phyloP scores from a whole-genome alignment of 2,888 invertebrate genomes.

The Mesorhabditis belari region DNA sequence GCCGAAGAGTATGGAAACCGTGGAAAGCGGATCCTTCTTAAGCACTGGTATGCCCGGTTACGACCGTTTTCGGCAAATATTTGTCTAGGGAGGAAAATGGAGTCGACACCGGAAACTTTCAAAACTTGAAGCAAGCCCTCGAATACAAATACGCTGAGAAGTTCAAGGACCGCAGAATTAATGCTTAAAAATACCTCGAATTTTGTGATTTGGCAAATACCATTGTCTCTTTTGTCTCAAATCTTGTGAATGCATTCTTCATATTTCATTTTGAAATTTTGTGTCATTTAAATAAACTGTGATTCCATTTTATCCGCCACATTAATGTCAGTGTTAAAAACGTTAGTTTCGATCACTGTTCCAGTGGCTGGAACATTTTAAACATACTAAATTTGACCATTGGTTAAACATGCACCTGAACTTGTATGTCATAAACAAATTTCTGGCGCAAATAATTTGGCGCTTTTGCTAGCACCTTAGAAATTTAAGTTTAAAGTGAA shows the following conservation, averaged over 20 bases:
- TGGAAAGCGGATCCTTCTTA: too few relatives aligned
- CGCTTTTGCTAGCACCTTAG: neutral
- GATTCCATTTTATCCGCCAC: too few relatives aligned
- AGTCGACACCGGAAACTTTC: neutral
- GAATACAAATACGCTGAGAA: neutral
- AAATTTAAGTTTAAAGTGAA: neutral
- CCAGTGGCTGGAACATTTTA: too few relatives aligned
- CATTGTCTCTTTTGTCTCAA: neutral
- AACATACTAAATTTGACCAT: too few relatives aligned
- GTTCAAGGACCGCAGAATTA: neutral
- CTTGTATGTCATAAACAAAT: too few relatives aligned
- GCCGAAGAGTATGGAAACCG: constrained; percentile 12
- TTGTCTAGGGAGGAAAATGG: neutral
- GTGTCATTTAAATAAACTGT: too few relatives aligned
- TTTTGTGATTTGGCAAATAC: neutral
- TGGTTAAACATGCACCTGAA: too few relatives aligned
- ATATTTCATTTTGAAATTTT: too few relatives aligned
- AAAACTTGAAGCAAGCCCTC: neutral
- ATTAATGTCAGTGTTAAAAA: too few relatives aligned
- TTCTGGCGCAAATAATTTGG: too few relatives aligned
- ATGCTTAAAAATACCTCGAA: neutral
- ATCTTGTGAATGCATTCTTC: neutral
- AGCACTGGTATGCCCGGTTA: too few relatives aligned
- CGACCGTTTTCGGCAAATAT: neutral
- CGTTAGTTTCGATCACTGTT: too few relatives aligned